Percentiles rank a stretch among this genome's conserved stretches.
Evolutionary conservation across 2,888 invertebrate species (phyloP).

Genomic region (Hydrotaea cyrtoneurina): DNA sequence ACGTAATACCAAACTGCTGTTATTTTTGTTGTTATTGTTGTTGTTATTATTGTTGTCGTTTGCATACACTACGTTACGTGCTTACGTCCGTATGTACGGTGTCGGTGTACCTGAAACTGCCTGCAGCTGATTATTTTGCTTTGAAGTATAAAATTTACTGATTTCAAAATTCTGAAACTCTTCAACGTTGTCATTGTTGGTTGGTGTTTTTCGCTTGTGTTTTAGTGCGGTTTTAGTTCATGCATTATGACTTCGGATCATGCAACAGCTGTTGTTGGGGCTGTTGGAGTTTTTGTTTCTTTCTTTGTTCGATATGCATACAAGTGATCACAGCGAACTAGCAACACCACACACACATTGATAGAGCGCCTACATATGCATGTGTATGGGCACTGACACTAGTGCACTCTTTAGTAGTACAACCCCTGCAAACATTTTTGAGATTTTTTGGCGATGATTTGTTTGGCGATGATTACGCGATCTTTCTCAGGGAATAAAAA

Average conservation of each 20-base stretch:
- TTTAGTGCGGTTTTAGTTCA: slow-evolving; percentile 13
- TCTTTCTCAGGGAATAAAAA: too few relatives aligned
- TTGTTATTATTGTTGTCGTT: not conserved
- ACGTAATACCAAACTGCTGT: not conserved
- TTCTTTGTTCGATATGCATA: slow-evolving; percentile 21
- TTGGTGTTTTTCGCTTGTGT: slow-evolving; percentile 26
- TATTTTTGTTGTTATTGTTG: not conserved
- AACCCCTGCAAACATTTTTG: too few relatives aligned
- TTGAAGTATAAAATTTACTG: slow-evolving; percentile 65
- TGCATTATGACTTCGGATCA: slow-evolving; percentile 60
- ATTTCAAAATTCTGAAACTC: slow-evolving; percentile 63
- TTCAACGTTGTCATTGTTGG: slow-evolving; percentile 31
- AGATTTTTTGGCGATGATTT: too few relatives aligned
- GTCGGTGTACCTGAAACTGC: not conserved
- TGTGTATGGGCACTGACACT: too few relatives aligned
- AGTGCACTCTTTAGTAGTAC: too few relatives aligned
- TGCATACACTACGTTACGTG: too few relatives aligned
- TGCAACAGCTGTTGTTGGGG: slow-evolving; percentile 67
- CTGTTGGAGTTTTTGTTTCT: not conserved
- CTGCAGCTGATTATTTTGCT: slow-evolving; percentile 43
- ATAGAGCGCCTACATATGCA: not conserved
- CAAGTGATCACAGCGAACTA: slow-evolving; percentile 20
- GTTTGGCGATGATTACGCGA: too few relatives aligned
- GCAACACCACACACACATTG: slow-evolving; percentile 27
- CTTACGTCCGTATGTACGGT: not conserved